Base-by-base conservation (phyloP, 2,888 invertebrate genomes). In the Epinotia demarniana region DNA sequence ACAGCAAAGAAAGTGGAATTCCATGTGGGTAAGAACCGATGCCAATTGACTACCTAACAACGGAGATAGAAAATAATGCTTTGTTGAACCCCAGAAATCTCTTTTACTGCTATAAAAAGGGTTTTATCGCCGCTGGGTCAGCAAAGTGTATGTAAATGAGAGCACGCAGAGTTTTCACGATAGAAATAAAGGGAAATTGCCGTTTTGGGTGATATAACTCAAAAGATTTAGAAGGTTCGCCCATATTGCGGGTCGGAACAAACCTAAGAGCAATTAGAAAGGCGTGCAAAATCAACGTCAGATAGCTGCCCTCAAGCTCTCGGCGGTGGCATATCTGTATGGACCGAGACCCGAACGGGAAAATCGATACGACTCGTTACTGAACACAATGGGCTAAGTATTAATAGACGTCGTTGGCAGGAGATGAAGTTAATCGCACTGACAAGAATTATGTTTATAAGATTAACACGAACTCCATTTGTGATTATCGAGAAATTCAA, bases 91-190 rank as follows among this genome's bases (percentile, higher is more conserved):
- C 86, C 84, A 86, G 86, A 89, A 90, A 90, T 89, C 90, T 86
- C 87, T 90, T 90, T 88, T 87, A 87, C 85, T 85, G 82, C 87
- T 84, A 89, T 91, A 89, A 92, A 91, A 92, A 89, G 88, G 90
- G 90, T 87, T 92, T 91, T 92, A 91, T 91, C 87, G 89, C 81
- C 86, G 89, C 89, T 87, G 90, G 92, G 92, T 92, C 92, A 91
- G 92, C 90, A 90, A 91, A 92, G 89, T 91, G 90, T 92, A 92
- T 92, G 92, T 88, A 92, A 92, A 93, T 92, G 88, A 89, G 87
- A 84, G 83, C 85, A 84, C 83, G 85, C 82, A 81, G 85, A 85
- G 86, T 83, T 84, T 87, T 82, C 81, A 81, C 83, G 86, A 88
- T 87, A 83, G 87, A 89, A 88, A 90, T 91, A 90, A 88, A 89